Base-by-base conservation (phyloP, 2,888 invertebrate species). In the Gandaritis pyraliata region DNA sequence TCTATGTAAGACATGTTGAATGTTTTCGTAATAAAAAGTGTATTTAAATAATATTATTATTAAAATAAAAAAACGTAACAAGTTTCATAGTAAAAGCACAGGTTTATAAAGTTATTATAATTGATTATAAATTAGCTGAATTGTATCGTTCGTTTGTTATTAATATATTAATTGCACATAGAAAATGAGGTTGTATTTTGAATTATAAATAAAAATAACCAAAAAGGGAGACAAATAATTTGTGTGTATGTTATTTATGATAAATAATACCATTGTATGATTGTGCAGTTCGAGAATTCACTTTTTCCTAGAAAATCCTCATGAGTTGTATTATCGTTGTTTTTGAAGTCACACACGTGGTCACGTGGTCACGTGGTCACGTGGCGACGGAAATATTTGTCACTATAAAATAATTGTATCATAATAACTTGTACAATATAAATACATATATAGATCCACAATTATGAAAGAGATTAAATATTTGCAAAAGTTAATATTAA, bases 381-480 rank as follows among this genome's bases (percentile, higher is more conserved):
- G 84, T 84, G 85, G 76, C 83, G 74, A 38, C 73, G 74, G 72
- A 75, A 75, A 77, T 80, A 77, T 78, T 78, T 76, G 86, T 85
- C 90, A 86, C 86, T 61, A 79, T 85, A 81, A 85, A 83, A 78
- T 86, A 85, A 88, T 82, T 91, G 90, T 90, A 90, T 87, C 85
- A 90, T 90, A 90, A 51, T 88, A 87, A 90, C 88, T 89, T 92
- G 91, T 92, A 91, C 91, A 89, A 91, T 92, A 92, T 90, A 89
- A 90, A 92, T 90, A 92, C 43, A 43, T 43, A 43, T 92, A 93
- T 92, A 93, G 92, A 92, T 91, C 90, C 93, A 92, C 92, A 89
- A 92, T 92, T 92, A 93, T 92, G 86, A 92, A 92, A 92, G 88
- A 92, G 92, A 93, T 92, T 92, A 93, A 92, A 93, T 92, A 93